Evolutionary conservation across 2,888 invertebrate genomes (phyloP).

Genomic region (Masnerella sp.): DNA sequence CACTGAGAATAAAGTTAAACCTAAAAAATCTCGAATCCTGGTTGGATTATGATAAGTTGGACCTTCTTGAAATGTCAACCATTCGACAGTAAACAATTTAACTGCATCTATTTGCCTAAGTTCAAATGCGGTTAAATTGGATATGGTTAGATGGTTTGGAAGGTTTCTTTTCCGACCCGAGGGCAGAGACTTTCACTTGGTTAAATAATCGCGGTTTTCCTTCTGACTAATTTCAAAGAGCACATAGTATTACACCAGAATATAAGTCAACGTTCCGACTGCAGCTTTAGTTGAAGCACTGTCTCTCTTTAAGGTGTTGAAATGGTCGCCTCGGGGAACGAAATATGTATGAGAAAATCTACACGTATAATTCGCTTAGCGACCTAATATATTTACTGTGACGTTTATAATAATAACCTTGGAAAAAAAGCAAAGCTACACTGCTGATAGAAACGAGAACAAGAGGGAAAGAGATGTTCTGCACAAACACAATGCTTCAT

Average conservation of each 20-base stretch:
- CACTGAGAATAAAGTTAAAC: no score
- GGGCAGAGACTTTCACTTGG: conserved; percentile 21
- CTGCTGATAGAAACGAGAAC: conserved; percentile 51
- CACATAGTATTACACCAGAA: conserved; percentile 42
- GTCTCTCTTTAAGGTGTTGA: conserved; percentile 58
- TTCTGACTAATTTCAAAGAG: conserved; percentile 35
- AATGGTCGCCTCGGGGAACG: conserved; percentile 54
- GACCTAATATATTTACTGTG: conserved; percentile 62
- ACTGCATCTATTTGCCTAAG: conserved; percentile 26
- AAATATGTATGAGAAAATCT: conserved; percentile 57
- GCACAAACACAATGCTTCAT: conserved; percentile 61
- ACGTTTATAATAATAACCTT: conserved; percentile 61
- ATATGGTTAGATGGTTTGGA: background rate
- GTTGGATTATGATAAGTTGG: no score
- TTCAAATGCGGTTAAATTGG: conserved; percentile 11
- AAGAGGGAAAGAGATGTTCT: conserved; percentile 57
- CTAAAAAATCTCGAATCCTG: no score
- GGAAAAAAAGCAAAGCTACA: conserved; percentile 54
- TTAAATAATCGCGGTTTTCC: conserved; percentile 8
- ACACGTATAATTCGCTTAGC: conserved; percentile 58
- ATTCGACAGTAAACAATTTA: conserved; percentile 1
- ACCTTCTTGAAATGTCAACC: conserved; percentile 1
- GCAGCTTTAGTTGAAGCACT: conserved; percentile 56
- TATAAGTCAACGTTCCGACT: conserved; percentile 47
- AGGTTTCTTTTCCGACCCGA: conserved; percentile 12